Evolutionary conservation across 2,113 vertebrate species (phyloP).

Genomic region (human): GRCh38 chr4:154487001-154487500

Average conservation of each 20-base stretch:
- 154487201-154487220: background rate
- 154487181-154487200: background rate
- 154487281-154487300: background rate
- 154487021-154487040: background rate
- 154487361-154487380: background rate
- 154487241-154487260: background rate
- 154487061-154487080: background rate
- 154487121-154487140: background rate
- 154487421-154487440: background rate
- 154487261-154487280: background rate
- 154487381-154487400: background rate
- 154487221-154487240: background rate
- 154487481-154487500: background rate
- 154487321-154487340: background rate
- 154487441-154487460: background rate
- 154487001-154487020: background rate
- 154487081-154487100: background rate
- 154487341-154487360: background rate
- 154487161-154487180: constrained; percentile 21
- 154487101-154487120: background rate
- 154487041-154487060: background rate
- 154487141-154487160: background rate
- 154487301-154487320: background rate
- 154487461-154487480: background rate
- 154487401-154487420: background rate